A percentile compares a stretch with the other conserved stretches of the same genome.
These are phyloP conservation scores for Platerodrilus igneus DNA, from an alignment of 2,888 invertebrate species.

Conservation along the genomic window DNA sequence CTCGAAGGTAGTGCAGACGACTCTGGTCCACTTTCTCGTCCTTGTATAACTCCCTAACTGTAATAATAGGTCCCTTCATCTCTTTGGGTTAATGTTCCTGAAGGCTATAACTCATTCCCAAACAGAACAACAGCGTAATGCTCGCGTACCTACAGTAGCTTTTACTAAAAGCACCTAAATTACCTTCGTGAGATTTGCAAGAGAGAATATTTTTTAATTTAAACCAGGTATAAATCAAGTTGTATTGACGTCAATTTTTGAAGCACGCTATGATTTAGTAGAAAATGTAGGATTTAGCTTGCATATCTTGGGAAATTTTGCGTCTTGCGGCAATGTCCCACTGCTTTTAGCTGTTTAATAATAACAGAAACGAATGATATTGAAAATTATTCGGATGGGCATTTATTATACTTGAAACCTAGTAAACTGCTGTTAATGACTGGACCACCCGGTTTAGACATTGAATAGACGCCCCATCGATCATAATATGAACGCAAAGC, in stretches of 20 bases:
- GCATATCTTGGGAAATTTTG: too few species aligned
- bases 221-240: conserved; percentile 17
- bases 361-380: too few species aligned
- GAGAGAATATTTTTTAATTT: conserved; percentile 22
- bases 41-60: too few species aligned
- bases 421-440: conserved; percentile 35
- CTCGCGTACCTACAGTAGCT: conserved; percentile 34
- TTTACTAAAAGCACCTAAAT: conserved; percentile 27
- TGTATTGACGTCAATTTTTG: too few species aligned
- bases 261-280: too few species aligned
- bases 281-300: too few species aligned
- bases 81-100: conserved; percentile 43
- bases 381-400: conserved; percentile 18
- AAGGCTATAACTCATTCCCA: conserved; percentile 45
- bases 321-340: too few species aligned
- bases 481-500: conserved; percentile 30
- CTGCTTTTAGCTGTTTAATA: too few species aligned
- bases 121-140: conserved; percentile 36
- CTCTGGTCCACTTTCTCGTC: too few species aligned
- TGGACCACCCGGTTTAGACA: conserved; percentile 35
- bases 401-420: conserved; percentile 25
- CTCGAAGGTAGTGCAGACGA: too few species aligned
- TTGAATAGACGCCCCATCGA: conserved; percentile 31
- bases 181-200: conserved; percentile 23
- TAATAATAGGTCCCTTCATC: conserved; percentile 18